A percentile compares a stretch with the other conserved stretches of the same genome.
phyloP scores from a whole-genome alignment of 1,140 invertebrate genomes.

The Pogonus chalceus region DNA sequence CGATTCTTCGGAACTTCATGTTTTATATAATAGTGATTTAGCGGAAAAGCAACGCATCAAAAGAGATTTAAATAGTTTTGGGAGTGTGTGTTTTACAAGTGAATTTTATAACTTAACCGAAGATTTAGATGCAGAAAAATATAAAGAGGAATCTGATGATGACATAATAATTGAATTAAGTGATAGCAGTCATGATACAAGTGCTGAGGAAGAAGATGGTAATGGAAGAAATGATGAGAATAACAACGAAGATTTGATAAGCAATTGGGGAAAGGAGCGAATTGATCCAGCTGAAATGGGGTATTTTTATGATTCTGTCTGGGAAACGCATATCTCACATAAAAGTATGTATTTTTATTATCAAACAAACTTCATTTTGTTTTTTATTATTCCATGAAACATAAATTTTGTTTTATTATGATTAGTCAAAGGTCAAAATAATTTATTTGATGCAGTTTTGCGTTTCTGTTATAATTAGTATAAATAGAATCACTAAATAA shows the following conservation, averaged over 20 bases:
- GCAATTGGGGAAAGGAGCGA: slow-evolving; percentile 16
- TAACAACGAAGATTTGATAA: neutral
- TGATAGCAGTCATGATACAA: no score
- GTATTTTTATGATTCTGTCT: slow-evolving; percentile 38
- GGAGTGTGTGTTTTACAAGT: neutral
- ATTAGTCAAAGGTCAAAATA: no score
- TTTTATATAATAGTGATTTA: slow-evolving; percentile 8
- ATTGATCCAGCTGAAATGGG: slow-evolving; percentile 32
- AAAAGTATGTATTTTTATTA: slow-evolving; percentile 31
- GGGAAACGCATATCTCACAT: slow-evolving; percentile 32
- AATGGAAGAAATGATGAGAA: slow-evolving; percentile 13
- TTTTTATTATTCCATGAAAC: no score
- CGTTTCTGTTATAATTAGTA: no score
- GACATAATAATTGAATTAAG: slow-evolving; percentile 8
- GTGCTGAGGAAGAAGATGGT: slow-evolving; percentile 11
- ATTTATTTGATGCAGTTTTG: no score
- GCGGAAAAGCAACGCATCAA: slow-evolving; percentile 7
- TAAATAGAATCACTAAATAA: no score
- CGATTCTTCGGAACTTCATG: slow-evolving; percentile 3
- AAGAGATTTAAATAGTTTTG: slow-evolving; percentile 18
- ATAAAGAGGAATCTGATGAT: slow-evolving; percentile 23
- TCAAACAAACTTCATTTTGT: no score
- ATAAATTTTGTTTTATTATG: no score
- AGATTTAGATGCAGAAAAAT: slow-evolving; percentile 14
- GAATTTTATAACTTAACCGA: slow-evolving; percentile 17